Evolutionary conservation across 2,797 vertebrate species (phyloP), one percentile per base, ranked within the genome.

Genomic region (Anisognathus igniventris): DNA sequence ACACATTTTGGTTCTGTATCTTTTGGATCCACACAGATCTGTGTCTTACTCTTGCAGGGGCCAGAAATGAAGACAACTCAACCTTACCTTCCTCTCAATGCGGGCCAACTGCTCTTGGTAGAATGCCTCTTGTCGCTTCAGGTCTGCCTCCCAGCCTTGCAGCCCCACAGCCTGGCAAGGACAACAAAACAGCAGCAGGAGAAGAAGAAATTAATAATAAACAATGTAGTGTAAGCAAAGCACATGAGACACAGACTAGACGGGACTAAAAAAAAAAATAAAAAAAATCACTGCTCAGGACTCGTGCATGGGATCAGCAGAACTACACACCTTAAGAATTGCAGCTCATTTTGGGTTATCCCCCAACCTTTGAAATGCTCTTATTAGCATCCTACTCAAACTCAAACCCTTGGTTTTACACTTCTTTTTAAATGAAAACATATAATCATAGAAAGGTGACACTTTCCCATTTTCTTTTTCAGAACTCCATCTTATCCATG

Each of bases 11-110:
- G 64, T 78, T 87, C 86, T 75, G 39, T 45, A 1, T 61, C 56
- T 33, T 75, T 54, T 35, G 80, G 64, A 84, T 70, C 37, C 60
- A 71, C 64, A 40, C 23, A n/a, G 35, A 65, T 54, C 1, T 0
- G 39, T 7, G 37, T 27, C 47, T 14, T 6, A 60, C 23, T 25
- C 33, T 30, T 67, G 33, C 25, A 71, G 61, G 31, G 40, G n/a
- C 2, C 45, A 18, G 24, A 86, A 91, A 64, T 18, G 54, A 66
- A 78, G 83, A 19, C 20, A 88, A n/a, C 24, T 28, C 2, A 14
- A 18, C n/a, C 96, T 94, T 96, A 99, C 99, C 99, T 98, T 99
- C 95, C 96, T 98, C 95, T 99, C 98, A 81, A 99, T 98, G 87
- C 97, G 98, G 76, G 97, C 96, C 97, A 99, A 89, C 96, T 99